A percentile compares a stretch with the other conserved stretches of the same genome.
phyloP scores from a whole-genome alignment of 2,113 vertebrate species.

The Lethenteron camtschaticum region DNA sequence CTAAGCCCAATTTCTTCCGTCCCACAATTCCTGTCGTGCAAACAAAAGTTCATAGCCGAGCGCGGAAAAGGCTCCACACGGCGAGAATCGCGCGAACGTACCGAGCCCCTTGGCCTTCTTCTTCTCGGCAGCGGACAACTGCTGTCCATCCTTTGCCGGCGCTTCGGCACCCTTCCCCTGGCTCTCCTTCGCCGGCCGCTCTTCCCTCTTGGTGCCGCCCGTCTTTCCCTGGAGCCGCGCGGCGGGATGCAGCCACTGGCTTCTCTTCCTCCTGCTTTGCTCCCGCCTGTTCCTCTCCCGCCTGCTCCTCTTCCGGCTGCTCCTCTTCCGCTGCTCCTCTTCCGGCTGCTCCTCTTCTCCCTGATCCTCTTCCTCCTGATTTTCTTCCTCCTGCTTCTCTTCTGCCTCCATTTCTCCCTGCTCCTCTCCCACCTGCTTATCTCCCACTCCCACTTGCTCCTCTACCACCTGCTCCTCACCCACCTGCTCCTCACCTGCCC shows the following conservation, averaged over 20 bases:
- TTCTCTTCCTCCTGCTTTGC: too few relatives aligned
- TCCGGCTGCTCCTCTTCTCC: not conserved
- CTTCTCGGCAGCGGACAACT: not conserved
- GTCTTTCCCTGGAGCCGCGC: too few relatives aligned
- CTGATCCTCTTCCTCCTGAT: not conserved
- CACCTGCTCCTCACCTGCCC: not conserved
- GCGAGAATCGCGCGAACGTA: not conserved
- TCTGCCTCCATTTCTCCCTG: not conserved
- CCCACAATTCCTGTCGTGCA: too few relatives aligned
- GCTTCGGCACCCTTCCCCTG: too few relatives aligned
- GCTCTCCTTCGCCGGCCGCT: too few relatives aligned
- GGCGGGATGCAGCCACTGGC: too few relatives aligned
- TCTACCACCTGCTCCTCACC: not conserved
- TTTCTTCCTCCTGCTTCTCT: not conserved
- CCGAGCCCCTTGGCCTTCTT: slow-evolving; percentile 2
- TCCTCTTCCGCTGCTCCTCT: not conserved
- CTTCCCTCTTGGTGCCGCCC: too few relatives aligned
- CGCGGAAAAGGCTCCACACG: too few relatives aligned
- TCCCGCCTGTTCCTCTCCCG: too few relatives aligned
- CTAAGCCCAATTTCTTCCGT: too few relatives aligned
- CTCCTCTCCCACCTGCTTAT: not conserved
- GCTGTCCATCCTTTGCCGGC: not conserved
- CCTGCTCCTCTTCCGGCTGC: not conserved
- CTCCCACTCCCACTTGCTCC: not conserved
- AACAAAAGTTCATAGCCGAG: too few relatives aligned